Base-by-base conservation (phyloP, 2,888 invertebrate species). In the Doris montereyensis region DNA sequence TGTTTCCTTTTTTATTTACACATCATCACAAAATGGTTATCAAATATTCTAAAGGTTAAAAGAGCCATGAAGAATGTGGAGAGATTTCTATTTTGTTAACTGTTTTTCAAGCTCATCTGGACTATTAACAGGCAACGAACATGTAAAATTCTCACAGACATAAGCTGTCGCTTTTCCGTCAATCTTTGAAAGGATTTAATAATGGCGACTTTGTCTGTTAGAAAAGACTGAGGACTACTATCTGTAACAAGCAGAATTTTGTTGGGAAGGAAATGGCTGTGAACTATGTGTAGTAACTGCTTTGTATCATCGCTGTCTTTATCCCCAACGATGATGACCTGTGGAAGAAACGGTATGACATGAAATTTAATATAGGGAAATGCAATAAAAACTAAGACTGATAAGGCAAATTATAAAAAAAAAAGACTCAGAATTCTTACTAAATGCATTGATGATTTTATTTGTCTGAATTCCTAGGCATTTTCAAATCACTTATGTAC, bases 111-210 rank as follows among this genome's bases (percentile, higher is more conserved):
- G 76, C 21, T 78, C 78, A 70, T 80, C 67, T 13, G 73, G 93
- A 76, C 94, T 94, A 0, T 94, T 94, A 70, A 95, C 95, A 1
- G 96, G 96, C 76, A 95, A 91, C 3, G 94, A 94, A 90, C 96
- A 96, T 0, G 95, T 93, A 89, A 94, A 94, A 85, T 95, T 94
- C 4, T 94, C 93, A 89, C 96, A 96, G n/a, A 96, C 95, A 90
- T 95, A 96, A 28, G 95, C 96, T 0, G 95, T 94, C 0, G 95
- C 94, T 76, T 93, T 93, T 30, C 94, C 94, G 32, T 94, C 93
- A 0, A 93, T 90, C 2, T 93, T 92, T 72, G 93, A 92, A 86
- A 88, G 78, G 81, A 81, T 24, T 74, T 58, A 30, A 85, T 73
- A 17, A 85, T 70, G 91, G 91, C 89, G 67, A 92, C 90, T 78